Percentiles rank a stretch among this genome's conserved stretches.
These are phyloP conservation scores for Cyclopterus lumpus DNA, from an alignment of 2,797 vertebrate species.

Conservation along the genomic window DNA sequence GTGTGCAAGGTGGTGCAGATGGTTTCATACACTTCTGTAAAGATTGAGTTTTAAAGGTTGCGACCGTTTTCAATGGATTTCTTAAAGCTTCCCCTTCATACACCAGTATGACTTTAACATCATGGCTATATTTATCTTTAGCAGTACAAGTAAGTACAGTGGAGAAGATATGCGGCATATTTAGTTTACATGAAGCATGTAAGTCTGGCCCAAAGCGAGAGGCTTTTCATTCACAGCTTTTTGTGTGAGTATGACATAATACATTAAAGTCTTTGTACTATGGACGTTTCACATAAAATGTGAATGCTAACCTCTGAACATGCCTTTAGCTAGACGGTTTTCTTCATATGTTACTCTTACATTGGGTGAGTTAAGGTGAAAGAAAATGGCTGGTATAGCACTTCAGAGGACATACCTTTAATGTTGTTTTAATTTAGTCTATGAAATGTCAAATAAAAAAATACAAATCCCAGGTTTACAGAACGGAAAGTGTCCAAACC, in stretches of 20 bases:
- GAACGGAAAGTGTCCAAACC: not conserved
- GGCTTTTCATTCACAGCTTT: constrained; percentile 41
- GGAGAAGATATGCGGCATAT: constrained; percentile 3
- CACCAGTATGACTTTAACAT: constrained; percentile 27
- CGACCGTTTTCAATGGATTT: not conserved
- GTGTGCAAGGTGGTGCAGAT: not conserved
- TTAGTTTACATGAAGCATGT: constrained; percentile 5
- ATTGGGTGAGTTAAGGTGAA: constrained; percentile 15
- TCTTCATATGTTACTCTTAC: constrained; percentile 12
- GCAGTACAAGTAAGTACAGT: constrained; percentile 8
- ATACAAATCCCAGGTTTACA: not conserved
- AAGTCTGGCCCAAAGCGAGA: constrained; percentile 21
- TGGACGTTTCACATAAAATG: constrained; percentile 32
- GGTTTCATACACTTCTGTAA: not conserved
- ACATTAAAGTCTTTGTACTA: constrained; percentile 23
- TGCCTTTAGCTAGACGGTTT: constrained; percentile 31
- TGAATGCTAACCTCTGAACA: constrained; percentile 14
- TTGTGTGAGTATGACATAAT: constrained; percentile 34
- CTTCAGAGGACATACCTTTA: constrained; percentile 1
- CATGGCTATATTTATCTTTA: constrained; percentile 41
- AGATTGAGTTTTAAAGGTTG: not conserved
- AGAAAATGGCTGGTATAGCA: not conserved
- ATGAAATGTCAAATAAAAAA: not conserved
- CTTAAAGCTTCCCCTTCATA: not conserved
- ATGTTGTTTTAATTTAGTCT: not conserved